A percentile compares a stretch with the other conserved stretches of the same genome.
Conservation (phyloP, 1,140 invertebrate species). For the Aphis craccivora region DNA sequence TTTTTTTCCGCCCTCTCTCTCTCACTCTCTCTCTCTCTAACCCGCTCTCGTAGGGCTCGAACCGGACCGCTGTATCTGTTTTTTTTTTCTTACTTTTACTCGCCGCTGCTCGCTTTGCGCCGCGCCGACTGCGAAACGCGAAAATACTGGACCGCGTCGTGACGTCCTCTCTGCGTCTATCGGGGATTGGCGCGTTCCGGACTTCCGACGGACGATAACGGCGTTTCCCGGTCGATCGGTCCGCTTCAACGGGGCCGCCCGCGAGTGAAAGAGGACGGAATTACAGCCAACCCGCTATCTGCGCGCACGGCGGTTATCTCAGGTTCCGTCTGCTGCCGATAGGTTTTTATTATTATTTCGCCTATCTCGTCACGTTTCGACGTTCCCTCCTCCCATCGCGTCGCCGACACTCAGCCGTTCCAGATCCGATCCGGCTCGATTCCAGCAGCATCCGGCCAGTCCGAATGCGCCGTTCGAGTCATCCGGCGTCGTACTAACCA, state of each 20-base stretch:
- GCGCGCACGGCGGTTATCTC: background rate
- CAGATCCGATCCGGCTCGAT: background rate
- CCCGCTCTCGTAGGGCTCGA: background rate
- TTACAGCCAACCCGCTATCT: background rate
- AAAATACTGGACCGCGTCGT: background rate
- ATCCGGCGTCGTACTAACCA: background rate
- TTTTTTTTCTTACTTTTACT: background rate
- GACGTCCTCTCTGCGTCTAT: background rate
- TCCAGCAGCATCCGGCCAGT: background rate
- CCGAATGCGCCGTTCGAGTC: background rate
- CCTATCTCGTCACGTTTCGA: background rate
- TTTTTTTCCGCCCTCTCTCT: background rate
- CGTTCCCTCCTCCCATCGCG: too few species aligned
- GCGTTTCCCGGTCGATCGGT: background rate
- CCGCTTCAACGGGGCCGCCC: too few species aligned
- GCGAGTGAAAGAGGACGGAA: background rate
- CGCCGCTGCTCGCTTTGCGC: too few species aligned
- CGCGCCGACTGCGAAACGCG: background rate
- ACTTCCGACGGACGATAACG: background rate
- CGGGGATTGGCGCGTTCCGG: too few species aligned
- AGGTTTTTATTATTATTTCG: background rate
- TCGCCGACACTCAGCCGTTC: background rate
- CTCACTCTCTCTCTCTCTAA: background rate
- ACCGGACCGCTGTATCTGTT: background rate
- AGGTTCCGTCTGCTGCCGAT: background rate